phyloP scores from a whole-genome alignment of 23 tunicate species.

The Corella eumyota region DNA sequence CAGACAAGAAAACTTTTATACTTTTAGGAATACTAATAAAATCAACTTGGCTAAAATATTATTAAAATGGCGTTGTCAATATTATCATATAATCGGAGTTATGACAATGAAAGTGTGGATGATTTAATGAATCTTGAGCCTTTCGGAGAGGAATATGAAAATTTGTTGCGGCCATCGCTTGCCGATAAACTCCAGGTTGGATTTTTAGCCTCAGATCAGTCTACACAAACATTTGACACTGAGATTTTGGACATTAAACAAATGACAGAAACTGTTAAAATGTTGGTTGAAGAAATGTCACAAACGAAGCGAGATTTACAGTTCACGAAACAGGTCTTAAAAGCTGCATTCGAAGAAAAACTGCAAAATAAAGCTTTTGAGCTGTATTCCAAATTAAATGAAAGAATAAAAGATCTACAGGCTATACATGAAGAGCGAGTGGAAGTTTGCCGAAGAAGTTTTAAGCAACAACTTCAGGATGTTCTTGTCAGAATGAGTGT shows the following conservation, averaged over 20 bases:
- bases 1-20: too few relatives aligned
- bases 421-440: constrained; percentile 68
- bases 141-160: constrained; percentile 74
- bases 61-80: constrained; percentile 5
- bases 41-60: too few relatives aligned
- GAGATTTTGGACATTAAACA: constrained; percentile 74
- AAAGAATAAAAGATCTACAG: constrained; percentile 44
- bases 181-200: constrained; percentile 84
- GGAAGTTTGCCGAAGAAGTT: constrained; percentile 54
- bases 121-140: constrained; percentile 24
- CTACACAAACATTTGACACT: constrained; percentile 51
- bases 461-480: constrained; percentile 81
- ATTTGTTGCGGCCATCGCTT: constrained; percentile 63
- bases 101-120: constrained; percentile 19
- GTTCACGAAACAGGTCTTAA: constrained; percentile 53
- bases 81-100: not conserved
- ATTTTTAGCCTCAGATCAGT: constrained; percentile 56
- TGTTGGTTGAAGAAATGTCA: constrained; percentile 45
- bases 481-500: constrained; percentile 69
- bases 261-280: constrained; percentile 43
- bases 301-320: constrained; percentile 39
- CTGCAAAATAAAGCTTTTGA: constrained; percentile 59
- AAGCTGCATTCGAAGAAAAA: constrained; percentile 51
- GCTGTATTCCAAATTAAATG: constrained; percentile 46
- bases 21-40: too few relatives aligned